A percentile compares a stretch with the other conserved stretches of the same genome.
Conservation (phyloP, 2,113 vertebrate species). For the Dromas ardeola region DNA sequence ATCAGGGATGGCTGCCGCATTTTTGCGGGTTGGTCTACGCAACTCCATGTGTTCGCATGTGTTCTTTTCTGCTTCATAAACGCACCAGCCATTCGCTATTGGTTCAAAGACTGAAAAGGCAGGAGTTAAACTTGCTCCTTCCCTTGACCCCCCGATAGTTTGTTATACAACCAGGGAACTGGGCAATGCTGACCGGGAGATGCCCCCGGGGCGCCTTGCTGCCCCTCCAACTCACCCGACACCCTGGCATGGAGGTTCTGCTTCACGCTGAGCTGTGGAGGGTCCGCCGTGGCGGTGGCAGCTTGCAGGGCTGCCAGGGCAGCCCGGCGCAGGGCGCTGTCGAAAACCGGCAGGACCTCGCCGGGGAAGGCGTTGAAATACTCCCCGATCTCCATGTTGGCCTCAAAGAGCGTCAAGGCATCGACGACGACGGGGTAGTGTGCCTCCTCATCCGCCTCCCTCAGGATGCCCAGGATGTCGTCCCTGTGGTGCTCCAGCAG, state of each 20-base stretch:
- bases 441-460: slow-evolving; percentile 70
- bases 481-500: slow-evolving; percentile 83
- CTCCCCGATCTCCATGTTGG: slow-evolving; percentile 94
- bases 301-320: slow-evolving; percentile 68
- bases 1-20: not conserved
- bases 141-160: rapidly evolving
- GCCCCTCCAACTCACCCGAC: slow-evolving; percentile 78
- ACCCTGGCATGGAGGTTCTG: slow-evolving; percentile 86
- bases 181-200: rapidly evolving
- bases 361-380: slow-evolving; percentile 88
- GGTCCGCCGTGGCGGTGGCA: not conserved
- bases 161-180: rapidly evolving
- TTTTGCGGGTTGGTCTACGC: not conserved
- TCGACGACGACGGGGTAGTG: slow-evolving; percentile 89
- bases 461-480: slow-evolving; percentile 80
- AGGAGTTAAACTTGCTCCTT: not conserved
- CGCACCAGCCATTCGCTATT: too few relatives aligned
- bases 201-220: rapidly evolving
- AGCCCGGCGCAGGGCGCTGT: slow-evolving; percentile 81
- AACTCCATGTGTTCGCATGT: rapidly evolving
- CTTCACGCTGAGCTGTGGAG: slow-evolving; percentile 59
- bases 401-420: slow-evolving; percentile 92
- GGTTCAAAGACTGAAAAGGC: rapidly evolving
- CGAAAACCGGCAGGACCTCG: slow-evolving; percentile 85
- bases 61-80: not conserved